A percentile compares a stretch with the other conserved stretches of the same genome.
Evolutionary conservation across 2,888 invertebrate genomes (phyloP).

Genomic region (Tortrix viridana): DNA sequence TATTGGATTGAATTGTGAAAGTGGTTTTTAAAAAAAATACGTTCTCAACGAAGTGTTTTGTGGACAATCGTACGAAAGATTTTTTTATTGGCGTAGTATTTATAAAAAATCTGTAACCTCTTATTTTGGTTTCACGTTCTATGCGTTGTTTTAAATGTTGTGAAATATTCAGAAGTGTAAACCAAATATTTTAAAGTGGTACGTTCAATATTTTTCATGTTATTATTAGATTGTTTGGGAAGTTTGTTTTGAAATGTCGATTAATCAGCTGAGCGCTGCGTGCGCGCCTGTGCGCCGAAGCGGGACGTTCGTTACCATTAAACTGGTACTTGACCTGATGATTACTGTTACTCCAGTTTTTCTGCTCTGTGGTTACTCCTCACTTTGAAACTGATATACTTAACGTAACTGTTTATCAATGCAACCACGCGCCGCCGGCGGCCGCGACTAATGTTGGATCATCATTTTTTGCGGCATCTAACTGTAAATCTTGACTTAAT

Average conservation of each 20-base stretch:
- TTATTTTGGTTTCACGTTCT: neutral
- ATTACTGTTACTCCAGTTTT: constrained; percentile 34
- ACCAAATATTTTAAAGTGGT: too few species aligned
- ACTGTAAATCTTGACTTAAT: constrained; percentile 7
- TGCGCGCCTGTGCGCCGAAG: constrained; percentile 60
- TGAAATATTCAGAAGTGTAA: too few species aligned
- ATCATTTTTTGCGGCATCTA: constrained; percentile 27
- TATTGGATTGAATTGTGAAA: constrained; percentile 60
- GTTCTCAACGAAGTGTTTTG: constrained; percentile 45
- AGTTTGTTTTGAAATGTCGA: constrained; percentile 45
- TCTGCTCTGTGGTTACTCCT: too few species aligned
- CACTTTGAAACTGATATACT: constrained; percentile 29
- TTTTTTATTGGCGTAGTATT: constrained; percentile 41
- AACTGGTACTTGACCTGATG: constrained; percentile 50
- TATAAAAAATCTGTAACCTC: neutral
- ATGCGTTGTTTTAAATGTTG: too few species aligned
- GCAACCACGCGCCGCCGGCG: neutral
- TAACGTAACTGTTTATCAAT: constrained; percentile 18
- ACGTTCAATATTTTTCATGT: constrained; percentile 4
- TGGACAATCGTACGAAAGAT: constrained; percentile 49
- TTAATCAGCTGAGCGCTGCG: constrained; percentile 60
- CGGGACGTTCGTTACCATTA: constrained; percentile 53
- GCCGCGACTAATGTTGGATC: constrained; percentile 2
- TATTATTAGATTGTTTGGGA: constrained; percentile 40
- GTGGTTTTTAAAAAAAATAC: constrained; percentile 51